A percentile compares a stretch with the other conserved stretches of the same genome.
Evolutionary conservation across 1,140 invertebrate species (phyloP).

Genomic region (Eciton burchellii): DNA sequence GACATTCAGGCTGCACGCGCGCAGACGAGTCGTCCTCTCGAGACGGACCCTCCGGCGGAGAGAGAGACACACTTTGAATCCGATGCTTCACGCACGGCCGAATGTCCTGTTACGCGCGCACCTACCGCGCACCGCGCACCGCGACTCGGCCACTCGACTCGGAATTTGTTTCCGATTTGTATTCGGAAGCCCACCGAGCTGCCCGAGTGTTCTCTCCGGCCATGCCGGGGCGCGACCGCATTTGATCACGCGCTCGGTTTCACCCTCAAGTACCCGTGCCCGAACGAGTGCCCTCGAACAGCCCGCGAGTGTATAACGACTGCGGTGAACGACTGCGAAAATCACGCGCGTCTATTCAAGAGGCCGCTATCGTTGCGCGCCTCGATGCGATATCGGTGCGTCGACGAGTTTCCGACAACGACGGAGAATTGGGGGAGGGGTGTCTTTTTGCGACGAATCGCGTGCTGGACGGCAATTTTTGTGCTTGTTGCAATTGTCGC

Average conservation of each 20-base stretch:
- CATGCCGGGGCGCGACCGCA: slow-evolving; percentile 47
- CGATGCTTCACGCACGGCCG: slow-evolving; percentile 73
- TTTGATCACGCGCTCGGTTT: slow-evolving; percentile 72
- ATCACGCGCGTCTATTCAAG: slow-evolving; percentile 40
- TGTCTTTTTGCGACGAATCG: no score
- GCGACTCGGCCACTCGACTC: slow-evolving; percentile 42
- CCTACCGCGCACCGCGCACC: neutral
- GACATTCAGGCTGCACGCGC: slow-evolving; percentile 70
- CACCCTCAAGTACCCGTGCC: slow-evolving; percentile 71
- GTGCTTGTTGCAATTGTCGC: no score
- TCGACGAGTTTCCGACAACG: no score
- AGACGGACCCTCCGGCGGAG: slow-evolving; percentile 62
- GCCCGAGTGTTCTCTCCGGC: slow-evolving; percentile 52
- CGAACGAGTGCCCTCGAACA: slow-evolving; percentile 67
- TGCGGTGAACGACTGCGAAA: slow-evolving; percentile 12
- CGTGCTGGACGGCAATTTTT: no score
- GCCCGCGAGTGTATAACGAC: slow-evolving; percentile 65
- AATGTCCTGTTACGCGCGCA: slow-evolving; percentile 72
- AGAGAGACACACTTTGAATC: slow-evolving; percentile 70
- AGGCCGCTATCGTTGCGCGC: neutral
- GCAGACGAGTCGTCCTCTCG: slow-evolving; percentile 57
- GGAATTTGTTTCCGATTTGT: slow-evolving; percentile 76
- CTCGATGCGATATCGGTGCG: neutral
- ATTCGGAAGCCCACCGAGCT: slow-evolving; percentile 43
- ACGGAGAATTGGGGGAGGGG: no score